Percentiles rank a stretch among this genome's conserved stretches.
Evolutionary conservation across 2,888 invertebrate genomes (phyloP).

Genomic region (Eupelmus urozonus): DNA sequence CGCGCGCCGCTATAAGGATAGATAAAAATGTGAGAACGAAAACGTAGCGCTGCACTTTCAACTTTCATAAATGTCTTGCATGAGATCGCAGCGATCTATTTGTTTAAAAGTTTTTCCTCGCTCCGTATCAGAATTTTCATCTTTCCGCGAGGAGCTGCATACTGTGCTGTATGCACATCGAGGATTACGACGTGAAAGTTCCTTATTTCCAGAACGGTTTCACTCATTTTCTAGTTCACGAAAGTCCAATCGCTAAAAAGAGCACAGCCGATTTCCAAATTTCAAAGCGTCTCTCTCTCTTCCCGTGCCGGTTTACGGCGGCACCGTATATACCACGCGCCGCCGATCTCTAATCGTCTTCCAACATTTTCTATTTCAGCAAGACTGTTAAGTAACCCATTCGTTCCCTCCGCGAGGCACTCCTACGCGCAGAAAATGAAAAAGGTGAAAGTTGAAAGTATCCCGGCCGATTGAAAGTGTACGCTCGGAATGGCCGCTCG

Average conservation of each 20-base stretch:
- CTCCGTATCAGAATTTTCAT: constrained; percentile 29
- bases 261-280: constrained; percentile 47
- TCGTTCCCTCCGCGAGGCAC: not conserved
- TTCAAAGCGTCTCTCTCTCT: constrained; percentile 26
- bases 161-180: not conserved
- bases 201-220: constrained; percentile 30
- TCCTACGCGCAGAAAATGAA: not conserved
- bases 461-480: not conserved
- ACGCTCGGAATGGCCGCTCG: not conserved
- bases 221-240: constrained; percentile 53
- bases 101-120: not conserved
- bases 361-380: constrained; percentile 11
- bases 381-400: not conserved
- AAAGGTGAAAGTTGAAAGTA: constrained; percentile 44
- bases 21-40: constrained; percentile 31
- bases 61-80: constrained; percentile 50
- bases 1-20: not conserved
- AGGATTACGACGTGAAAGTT: constrained; percentile 48
- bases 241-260: constrained; percentile 46
- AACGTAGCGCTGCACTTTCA: constrained; percentile 43
- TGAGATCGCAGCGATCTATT: constrained; percentile 2
- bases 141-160: not conserved
- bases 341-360: constrained; percentile 24
- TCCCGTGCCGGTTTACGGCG: not conserved
- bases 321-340: too few species aligned